These are phyloP conservation scores for Ennomos fuscantarius DNA, from an alignment of 2,888 invertebrate genomes.

Conservation along the genomic window DNA sequence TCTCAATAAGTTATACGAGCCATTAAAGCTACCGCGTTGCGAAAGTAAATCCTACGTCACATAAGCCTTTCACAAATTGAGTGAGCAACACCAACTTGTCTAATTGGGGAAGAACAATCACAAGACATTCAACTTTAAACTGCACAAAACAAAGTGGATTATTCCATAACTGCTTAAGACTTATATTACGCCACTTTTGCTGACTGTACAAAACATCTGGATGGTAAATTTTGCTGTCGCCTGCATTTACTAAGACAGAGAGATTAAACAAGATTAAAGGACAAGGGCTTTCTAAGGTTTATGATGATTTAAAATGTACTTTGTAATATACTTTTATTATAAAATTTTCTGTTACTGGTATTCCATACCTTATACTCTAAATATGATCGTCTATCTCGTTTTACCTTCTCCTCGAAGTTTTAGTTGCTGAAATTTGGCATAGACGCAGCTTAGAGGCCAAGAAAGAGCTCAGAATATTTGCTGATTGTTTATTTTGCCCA, in stretches of 20 bases:
- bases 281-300: conserved; percentile 23
- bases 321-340: too few species aligned
- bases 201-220: conserved; percentile 47
- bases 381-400: too few species aligned
- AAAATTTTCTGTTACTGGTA: too few species aligned
- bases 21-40: conserved; percentile 27
- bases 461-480: too few species aligned
- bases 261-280: conserved; percentile 41
- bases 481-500: too few species aligned
- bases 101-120: conserved; percentile 34
- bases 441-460: too few species aligned
- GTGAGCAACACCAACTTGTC: conserved; percentile 32
- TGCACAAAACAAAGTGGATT: conserved; percentile 14
- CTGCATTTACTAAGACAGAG: conserved; percentile 41
- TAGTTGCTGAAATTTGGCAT: too few species aligned
- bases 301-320: too few species aligned
- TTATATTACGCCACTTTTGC: conserved; percentile 36
- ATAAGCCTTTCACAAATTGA: conserved; percentile 21
- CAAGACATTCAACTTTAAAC: conserved; percentile 17
- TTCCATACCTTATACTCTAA: too few species aligned
- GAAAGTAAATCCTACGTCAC: conserved; percentile 29
- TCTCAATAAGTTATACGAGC: conserved; percentile 28
- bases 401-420: too few species aligned
- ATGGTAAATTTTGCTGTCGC: conserved; percentile 46
- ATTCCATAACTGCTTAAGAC: conserved; percentile 12